A percentile compares a stretch with the other conserved stretches of the same genome.
These are phyloP conservation scores for Octonoba sinensis DNA, from an alignment of 2,888 invertebrate genomes.

Conservation along the genomic window DNA sequence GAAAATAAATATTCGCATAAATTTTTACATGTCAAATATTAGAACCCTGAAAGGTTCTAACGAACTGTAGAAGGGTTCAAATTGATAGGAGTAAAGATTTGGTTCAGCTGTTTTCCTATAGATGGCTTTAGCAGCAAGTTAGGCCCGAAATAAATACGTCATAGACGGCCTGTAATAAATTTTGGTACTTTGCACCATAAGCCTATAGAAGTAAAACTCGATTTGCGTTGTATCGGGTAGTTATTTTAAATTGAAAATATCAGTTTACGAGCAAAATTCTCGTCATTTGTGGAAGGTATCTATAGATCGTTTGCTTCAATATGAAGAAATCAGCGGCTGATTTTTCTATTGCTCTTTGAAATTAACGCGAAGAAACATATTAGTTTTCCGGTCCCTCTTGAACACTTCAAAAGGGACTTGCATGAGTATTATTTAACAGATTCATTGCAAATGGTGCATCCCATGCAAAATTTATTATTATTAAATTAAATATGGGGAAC, in stretches of 20 bases:
- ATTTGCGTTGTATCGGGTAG: not conserved
- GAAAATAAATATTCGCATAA: no score
- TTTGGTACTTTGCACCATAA: not conserved
- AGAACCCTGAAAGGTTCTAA: no score
- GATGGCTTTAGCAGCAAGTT: not conserved
- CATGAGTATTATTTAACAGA: no score
- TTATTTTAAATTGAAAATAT: conserved; percentile 4
- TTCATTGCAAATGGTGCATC: no score
- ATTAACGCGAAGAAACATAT: no score
- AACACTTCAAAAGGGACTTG: no score
- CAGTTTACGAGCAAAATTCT: conserved; percentile 1
- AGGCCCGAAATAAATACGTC: not conserved
- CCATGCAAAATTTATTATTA: no score
- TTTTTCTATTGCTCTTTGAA: no score
- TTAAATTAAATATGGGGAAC: no score
- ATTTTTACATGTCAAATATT: no score
- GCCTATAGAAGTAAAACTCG: not conserved
- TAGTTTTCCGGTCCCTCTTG: no score
- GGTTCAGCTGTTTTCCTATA: not conserved
- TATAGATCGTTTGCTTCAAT: not conserved
- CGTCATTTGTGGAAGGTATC: not conserved
- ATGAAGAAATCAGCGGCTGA: not conserved
- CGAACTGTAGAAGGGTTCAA: no score
- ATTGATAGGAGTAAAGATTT: not conserved
- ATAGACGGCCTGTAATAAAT: not conserved